Conservation (phyloP, 2,888 invertebrate species). For the Terebella lapidaria region DNA sequence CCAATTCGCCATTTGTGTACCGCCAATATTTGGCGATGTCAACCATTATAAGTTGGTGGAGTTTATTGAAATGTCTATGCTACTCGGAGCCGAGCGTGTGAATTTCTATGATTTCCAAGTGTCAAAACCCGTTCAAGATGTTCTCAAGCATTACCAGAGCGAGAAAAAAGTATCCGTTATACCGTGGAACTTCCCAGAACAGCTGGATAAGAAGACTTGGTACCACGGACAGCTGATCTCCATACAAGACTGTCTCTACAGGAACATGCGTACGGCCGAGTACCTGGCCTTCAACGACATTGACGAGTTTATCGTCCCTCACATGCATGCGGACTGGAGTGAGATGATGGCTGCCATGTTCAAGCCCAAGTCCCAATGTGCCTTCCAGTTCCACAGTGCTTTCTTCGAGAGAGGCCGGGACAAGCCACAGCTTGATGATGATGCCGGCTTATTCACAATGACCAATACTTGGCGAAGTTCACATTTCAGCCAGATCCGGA, state of each 20-base stretch:
- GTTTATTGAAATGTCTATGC: constrained; percentile 41
- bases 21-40: constrained; percentile 44
- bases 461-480: constrained; percentile 12
- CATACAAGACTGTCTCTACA: constrained; percentile 48
- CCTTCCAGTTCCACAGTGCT: constrained; percentile 40
- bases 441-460: constrained; percentile 11
- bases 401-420: constrained; percentile 32
- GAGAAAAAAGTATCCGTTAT: constrained; percentile 29
- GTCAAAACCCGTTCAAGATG: constrained; percentile 25
- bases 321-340: constrained; percentile 13
- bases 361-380: constrained; percentile 26
- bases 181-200: constrained; percentile 36
- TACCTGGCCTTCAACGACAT: constrained; percentile 42
- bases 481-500: constrained; percentile 32
- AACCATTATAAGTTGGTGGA: constrained; percentile 33
- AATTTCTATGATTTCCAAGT: constrained; percentile 39
- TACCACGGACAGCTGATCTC: constrained; percentile 46
- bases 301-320: constrained; percentile 48
- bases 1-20: constrained; percentile 40
- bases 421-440: background rate
- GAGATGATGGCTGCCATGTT: constrained; percentile 6
- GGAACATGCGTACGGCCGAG: constrained; percentile 35
- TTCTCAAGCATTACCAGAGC: constrained; percentile 35
- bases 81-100: constrained; percentile 38
- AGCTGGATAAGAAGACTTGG: constrained; percentile 32